Base-by-base conservation (phyloP, 1,140 invertebrate species). In the Macrostomum lignano region DNA sequence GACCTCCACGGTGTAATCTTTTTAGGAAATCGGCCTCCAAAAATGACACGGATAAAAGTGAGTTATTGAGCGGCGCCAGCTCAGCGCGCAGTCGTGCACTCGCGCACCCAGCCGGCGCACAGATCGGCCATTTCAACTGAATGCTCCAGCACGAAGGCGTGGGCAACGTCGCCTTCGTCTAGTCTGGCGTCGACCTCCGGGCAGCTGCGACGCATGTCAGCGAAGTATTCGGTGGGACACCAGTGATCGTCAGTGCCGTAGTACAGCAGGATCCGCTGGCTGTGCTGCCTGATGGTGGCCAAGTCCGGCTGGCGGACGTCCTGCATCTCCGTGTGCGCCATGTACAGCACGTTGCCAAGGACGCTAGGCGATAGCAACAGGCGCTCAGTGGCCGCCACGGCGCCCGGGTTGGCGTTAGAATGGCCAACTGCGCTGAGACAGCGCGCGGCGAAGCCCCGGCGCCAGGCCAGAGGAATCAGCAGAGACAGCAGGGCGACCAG, bases 171-270 rank as follows among this genome's bases (percentile, higher is more conserved):
- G 31, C 65, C 48, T n/a, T 60, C 57, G 44, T 70, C 71, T 10
- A 75, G 42, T 36, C 65, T 47, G 9, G 70, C 64, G 38, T 72
- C 62, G 6, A 67, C 49, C 33, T 65, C 44, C 1, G 71, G 70
- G 44, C 70, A 62, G 17, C 55, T 54, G 10, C 47, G 38, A 37
- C 61, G 63, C 21, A 78, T 49, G 25, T 69, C 56, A 15, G 65
- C 46, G 43, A 64, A 73, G 46, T 68, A 72, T 31, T 58, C 46
- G 2, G 63, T 37, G 0, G 74, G 74, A 36, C 67, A 67, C 75
- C 75, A 81, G 1, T 62, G 59, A 49, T 79, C 75, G 5, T 45
- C 63, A 5, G 59, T 48, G 1, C 72, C 72, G 53, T 75, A 78
- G 47, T 74, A 75, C 17, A 75, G 64, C 41, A 65, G 69, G 1